Percentiles rank a stretch among this genome's conserved stretches.
phyloP scores from a whole-genome alignment of 2,797 vertebrate genomes.

The Galaxias olidus region DNA sequence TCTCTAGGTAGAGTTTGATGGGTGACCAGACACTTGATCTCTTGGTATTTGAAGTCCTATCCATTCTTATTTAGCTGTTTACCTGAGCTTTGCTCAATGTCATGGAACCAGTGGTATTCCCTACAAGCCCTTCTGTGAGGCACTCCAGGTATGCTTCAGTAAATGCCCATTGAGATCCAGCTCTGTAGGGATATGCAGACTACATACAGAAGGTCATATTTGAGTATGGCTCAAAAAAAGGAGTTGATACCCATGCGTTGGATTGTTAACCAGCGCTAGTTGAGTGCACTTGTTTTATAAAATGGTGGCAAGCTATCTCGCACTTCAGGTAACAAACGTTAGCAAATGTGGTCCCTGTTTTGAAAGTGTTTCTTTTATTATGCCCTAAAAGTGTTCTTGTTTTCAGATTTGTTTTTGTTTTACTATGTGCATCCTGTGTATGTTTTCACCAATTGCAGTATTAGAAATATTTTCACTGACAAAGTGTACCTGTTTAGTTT shows the following conservation, averaged over 20 bases:
- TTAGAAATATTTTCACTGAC: conserved; percentile 96
- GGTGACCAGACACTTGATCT: too few relatives aligned
- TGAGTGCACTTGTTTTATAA: conserved; percentile 56
- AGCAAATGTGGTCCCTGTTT: conserved; percentile 82
- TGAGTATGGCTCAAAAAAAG: too few relatives aligned
- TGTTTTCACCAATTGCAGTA: conserved; percentile 94
- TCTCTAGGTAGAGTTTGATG: not conserved
- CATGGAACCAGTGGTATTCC: too few relatives aligned
- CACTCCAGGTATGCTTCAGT: too few relatives aligned
- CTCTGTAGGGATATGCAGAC: too few relatives aligned
- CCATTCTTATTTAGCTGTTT: too few relatives aligned
- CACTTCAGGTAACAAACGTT: conserved; percentile 72
- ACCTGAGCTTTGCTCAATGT: too few relatives aligned
- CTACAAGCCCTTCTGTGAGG: too few relatives aligned
- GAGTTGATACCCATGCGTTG: conserved; percentile 1
- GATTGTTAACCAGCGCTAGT: conserved; percentile 10
- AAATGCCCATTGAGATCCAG: not conserved
- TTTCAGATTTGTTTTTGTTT: conserved; percentile 54
- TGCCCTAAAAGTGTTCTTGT: conserved; percentile 94
- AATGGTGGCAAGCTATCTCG: conserved; percentile 53
- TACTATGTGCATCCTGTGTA: conserved; percentile 79
- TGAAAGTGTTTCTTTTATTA: conserved; percentile 83
- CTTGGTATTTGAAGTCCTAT: too few relatives aligned
- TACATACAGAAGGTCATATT: too few relatives aligned
- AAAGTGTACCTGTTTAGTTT: conserved; percentile 90